A percentile compares a stretch with the other conserved stretches of the same genome.
Conservation (phyloP, 2,888 invertebrate species). For the Agriopis marginaria region DNA sequence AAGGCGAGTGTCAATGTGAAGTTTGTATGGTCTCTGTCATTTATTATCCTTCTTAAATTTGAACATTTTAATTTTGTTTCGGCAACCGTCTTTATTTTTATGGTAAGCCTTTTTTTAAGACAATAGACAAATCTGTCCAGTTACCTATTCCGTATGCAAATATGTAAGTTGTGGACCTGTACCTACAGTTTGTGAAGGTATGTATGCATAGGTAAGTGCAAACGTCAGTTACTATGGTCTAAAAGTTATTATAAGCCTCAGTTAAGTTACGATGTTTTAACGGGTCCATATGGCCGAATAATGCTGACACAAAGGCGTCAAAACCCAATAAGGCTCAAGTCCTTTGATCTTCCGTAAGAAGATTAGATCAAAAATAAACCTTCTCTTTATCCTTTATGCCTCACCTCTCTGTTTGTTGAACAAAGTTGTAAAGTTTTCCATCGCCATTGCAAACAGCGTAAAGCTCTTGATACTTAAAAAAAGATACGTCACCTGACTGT, state of each 20-base stretch:
- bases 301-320: not conserved
- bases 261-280: not conserved
- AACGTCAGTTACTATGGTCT: no score
- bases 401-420: constrained; percentile 24
- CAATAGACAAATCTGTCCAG: no score
- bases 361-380: constrained; percentile 22
- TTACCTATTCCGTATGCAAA: no score
- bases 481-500: not conserved
- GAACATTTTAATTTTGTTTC: no score
- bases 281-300: constrained; percentile 7
- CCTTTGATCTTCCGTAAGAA: constrained; percentile 24
- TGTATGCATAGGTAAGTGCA: no score
- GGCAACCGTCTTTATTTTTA: no score
- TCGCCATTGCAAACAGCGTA: constrained; percentile 15
- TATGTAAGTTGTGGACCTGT: no score
- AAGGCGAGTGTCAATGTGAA: no score
- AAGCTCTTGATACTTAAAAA: not conserved
- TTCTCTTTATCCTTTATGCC: constrained; percentile 22
- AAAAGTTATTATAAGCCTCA: no score
- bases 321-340: constrained; percentile 16
- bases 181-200: no score
- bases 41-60: no score
- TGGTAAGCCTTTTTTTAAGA: not conserved
- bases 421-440: constrained; percentile 27
- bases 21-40: no score